These are phyloP conservation scores for Tinamus major DNA, from an alignment of 2,797 vertebrate genomes.

Conservation along the genomic window DNA sequence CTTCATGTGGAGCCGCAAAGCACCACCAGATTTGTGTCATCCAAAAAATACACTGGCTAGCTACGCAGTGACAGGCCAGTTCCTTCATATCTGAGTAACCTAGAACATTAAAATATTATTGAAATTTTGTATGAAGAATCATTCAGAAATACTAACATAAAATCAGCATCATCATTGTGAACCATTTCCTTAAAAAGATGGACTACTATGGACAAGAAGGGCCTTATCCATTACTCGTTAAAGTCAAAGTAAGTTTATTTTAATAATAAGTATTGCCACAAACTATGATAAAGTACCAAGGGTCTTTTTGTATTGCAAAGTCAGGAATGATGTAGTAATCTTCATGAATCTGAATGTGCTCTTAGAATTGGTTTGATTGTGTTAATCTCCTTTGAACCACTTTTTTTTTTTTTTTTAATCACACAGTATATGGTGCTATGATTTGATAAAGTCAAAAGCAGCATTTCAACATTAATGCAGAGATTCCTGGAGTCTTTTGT, in stretches of 20 bases:
- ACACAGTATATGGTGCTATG: constrained; percentile 39
- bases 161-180: constrained; percentile 1
- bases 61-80: not conserved
- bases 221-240: not conserved
- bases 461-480: constrained; percentile 45
- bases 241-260: constrained; percentile 3
- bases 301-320: not conserved
- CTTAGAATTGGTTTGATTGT: constrained; percentile 18
- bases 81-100: not conserved
- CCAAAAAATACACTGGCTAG: not conserved
- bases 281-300: not conserved
- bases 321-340: constrained; percentile 12
- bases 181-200: not conserved
- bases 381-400: constrained; percentile 18
- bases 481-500: constrained; percentile 65
- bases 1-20: not conserved
- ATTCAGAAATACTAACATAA: not conserved
- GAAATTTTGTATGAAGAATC: not conserved
- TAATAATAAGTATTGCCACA: not conserved
- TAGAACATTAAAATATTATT: not conserved
- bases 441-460: constrained; percentile 50
- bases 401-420: not conserved
- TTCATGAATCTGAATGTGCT: constrained; percentile 40
- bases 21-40: not conserved
- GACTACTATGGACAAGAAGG: not conserved